Percentiles rank a stretch among this genome's conserved stretches.
Conservation (phyloP, 2,797 vertebrate genomes). For the Podarcis siculus region DNA sequence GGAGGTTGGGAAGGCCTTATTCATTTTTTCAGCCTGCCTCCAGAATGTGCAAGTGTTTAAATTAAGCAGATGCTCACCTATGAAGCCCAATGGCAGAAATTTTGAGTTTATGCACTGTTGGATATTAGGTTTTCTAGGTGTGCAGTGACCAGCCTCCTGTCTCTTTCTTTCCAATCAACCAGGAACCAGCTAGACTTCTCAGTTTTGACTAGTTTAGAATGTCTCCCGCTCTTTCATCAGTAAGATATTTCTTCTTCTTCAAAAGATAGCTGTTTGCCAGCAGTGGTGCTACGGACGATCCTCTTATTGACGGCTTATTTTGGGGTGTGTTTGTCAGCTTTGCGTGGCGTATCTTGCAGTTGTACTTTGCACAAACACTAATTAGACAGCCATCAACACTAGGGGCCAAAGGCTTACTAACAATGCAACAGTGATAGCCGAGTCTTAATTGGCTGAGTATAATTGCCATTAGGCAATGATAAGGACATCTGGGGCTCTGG, state of each 20-base stretch:
- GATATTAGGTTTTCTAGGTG: not conserved
- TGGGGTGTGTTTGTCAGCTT: slow-evolving; percentile 64
- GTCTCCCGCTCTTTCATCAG: slow-evolving; percentile 43
- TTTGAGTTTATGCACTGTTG: not conserved
- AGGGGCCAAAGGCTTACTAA: slow-evolving; percentile 77
- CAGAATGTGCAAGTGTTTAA: no score
- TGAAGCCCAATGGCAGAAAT: not conserved
- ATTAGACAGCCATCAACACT: slow-evolving; percentile 77
- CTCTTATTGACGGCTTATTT: slow-evolving; percentile 60
- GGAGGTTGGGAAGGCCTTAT: not conserved
- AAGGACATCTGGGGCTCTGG: slow-evolving; percentile 84
- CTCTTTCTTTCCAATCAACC: not conserved
- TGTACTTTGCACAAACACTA: slow-evolving; percentile 74
- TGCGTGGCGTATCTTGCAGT: slow-evolving; percentile 61
- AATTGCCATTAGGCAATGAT: slow-evolving; percentile 81
- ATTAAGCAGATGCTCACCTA: no score
- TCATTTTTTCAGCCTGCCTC: not conserved
- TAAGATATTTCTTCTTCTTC: not conserved
- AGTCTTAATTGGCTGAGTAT: slow-evolving; percentile 80
- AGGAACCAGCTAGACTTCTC: not conserved
- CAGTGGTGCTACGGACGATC: slow-evolving; percentile 43
- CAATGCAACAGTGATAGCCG: slow-evolving; percentile 77
- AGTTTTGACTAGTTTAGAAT: not conserved
- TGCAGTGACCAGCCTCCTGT: no score
- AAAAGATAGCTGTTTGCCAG: slow-evolving; percentile 43